Evolutionary conservation across 2,113 vertebrate genomes (phyloP), one percentile per base, ranked within the genome.

Genomic region (Tachysurus fulvidraco): DNA sequence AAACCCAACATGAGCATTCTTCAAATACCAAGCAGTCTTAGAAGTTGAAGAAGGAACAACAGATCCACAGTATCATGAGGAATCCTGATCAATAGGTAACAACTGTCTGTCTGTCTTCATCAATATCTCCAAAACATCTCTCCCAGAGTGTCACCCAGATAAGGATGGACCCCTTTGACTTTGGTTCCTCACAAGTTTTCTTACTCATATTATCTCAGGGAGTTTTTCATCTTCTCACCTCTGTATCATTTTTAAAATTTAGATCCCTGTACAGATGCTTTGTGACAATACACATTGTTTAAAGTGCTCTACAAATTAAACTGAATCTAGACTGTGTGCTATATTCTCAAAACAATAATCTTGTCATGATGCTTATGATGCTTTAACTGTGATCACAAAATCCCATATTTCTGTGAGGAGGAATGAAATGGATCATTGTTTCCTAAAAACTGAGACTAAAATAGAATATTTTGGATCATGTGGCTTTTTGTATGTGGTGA

Each of bases 401-500:
- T 36, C n/a, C 9, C 17, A 16, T 55, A 83, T 41, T 50, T 82
- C 83, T 62, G 55, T n/a, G 9, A 2, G 59, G n/a, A 36, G 46
- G 8, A 62, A 25, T 21, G 19, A 60, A 55, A 65, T 30, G 25
- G 44, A 50, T 88, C 55, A 36, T n/a, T 85, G 44, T 60, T 54
- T 88, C 54, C 79, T 79, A 55, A 30, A 83, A 79, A 73, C 28
- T 36, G 11, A 28, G 3, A 46, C 25, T 36, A 21, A 57, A 57
- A 44, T 78, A 81, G 88, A n/a, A 91, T 59, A 90, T 90, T 84
- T 83, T 87, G 82, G 89, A 87, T 73, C 50, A 79, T 81, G 86
- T 88, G 83, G 79, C 90, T 88, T 82, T 50, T 88, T 90, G 92
- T 87, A 88, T 92, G 93, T 94, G 93, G 91, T 54, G 90, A 90